A percentile compares a stretch with the other conserved stretches of the same genome.
Evolutionary conservation across 2,888 invertebrate genomes (phyloP).

Genomic region (Meghimatium bilineatum): DNA sequence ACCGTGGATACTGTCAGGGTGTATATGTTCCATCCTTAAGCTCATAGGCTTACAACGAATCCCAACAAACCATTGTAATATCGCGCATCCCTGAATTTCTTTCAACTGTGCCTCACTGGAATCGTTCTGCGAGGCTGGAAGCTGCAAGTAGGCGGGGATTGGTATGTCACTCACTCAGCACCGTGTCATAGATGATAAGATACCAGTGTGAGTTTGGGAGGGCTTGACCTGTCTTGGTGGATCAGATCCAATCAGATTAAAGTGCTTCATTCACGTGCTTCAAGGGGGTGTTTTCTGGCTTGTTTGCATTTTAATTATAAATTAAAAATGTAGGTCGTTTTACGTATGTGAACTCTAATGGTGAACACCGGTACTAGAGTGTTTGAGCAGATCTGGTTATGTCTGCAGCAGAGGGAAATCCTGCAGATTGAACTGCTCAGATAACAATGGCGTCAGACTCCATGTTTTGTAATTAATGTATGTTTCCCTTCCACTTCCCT

Average conservation of each 20-base stretch:
- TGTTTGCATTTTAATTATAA: constrained; percentile 22
- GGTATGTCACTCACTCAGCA: constrained; percentile 39
- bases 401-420: background rate
- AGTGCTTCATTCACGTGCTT: background rate
- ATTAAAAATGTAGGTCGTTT: background rate
- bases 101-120: constrained; percentile 6
- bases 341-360: constrained; percentile 4
- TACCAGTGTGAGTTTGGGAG: background rate
- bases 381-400: background rate
- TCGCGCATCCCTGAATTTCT: constrained; percentile 13
- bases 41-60: constrained; percentile 22
- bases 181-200: constrained; percentile 40
- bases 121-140: constrained; percentile 21
- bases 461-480: background rate
- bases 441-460: background rate
- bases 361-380: background rate
- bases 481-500: background rate
- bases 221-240: background rate
- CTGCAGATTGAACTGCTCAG: background rate
- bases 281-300: constrained; percentile 1
- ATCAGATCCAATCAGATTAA: constrained; percentile 27
- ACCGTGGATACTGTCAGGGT: constrained; percentile 9
- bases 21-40: background rate
- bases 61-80: constrained; percentile 4
- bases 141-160: constrained; percentile 17